These are phyloP conservation scores for Palloptera scutellata DNA, from an alignment of 2,888 invertebrate genomes.

Conservation along the genomic window DNA sequence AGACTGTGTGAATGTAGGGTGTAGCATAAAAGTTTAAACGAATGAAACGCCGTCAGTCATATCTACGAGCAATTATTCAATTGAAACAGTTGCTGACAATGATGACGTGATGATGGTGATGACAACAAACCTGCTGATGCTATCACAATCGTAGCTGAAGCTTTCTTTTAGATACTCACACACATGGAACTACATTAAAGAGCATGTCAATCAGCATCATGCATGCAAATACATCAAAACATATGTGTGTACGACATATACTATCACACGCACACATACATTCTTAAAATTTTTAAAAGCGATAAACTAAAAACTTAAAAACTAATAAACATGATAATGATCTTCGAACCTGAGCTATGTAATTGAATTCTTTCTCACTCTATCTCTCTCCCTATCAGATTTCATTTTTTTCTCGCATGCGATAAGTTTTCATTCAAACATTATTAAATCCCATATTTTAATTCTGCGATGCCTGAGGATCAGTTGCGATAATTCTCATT, in stretches of 20 bases:
- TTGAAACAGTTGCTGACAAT: background rate
- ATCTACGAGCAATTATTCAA: no score
- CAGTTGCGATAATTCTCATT: slow-evolving; percentile 20
- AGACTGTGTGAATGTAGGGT: no score
- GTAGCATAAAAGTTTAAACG: no score
- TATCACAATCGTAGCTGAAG: no score
- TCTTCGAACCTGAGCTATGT: no score
- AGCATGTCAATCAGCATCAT: background rate
- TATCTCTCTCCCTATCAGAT: background rate
- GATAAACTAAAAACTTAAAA: no score
- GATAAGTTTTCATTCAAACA: slow-evolving; percentile 29
- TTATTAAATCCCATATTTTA: slow-evolving; percentile 4
- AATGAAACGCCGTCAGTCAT: no score
- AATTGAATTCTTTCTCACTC: background rate
- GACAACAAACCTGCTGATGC: no score
- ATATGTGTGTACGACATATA: background rate
- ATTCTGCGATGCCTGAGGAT: slow-evolving; percentile 8
- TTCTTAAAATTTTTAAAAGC: no score
- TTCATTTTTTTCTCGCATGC: slow-evolving; percentile 37
- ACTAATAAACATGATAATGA: no score
- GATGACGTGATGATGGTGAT: slow-evolving; percentile 15
- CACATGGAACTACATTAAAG: background rate
- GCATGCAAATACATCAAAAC: background rate
- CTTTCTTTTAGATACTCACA: no score
- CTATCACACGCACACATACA: background rate